These are phyloP conservation scores for Epinephelus fuscoguttatus DNA, from an alignment of 2,113 vertebrate species.

Conservation along the genomic window DNA sequence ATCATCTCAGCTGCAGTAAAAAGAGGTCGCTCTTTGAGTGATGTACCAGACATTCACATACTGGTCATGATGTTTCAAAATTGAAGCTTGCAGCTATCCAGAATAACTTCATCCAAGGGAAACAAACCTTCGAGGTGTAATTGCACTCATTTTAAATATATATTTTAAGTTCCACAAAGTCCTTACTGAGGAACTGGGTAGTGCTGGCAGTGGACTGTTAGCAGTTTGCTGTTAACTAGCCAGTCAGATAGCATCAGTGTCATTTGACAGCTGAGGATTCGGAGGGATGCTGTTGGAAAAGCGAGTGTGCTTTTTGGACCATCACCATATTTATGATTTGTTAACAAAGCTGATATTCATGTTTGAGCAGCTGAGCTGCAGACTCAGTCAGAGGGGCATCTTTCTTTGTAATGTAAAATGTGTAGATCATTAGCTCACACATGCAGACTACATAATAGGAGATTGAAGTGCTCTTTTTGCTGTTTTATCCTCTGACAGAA, in stretches of 20 bases:
- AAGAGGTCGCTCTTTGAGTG: neutral
- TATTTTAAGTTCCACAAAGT: neutral
- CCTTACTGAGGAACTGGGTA: neutral
- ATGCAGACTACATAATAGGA: neutral
- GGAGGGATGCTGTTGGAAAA: constrained; percentile 1
- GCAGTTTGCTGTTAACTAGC: neutral
- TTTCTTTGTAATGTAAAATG: neutral
- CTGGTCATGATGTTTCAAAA: constrained; percentile 1
- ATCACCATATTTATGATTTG: neutral
- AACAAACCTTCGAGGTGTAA: neutral
- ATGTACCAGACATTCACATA: neutral
- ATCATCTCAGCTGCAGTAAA: neutral
- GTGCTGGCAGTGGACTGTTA: neutral
- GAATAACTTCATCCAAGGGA: neutral
- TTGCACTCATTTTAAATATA: neutral
- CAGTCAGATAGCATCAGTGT: neutral
- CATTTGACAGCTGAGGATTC: neutral
- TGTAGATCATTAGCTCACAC: neutral
- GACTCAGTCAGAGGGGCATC: neutral
- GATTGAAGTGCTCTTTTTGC: neutral
- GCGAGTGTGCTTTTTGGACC: neutral
- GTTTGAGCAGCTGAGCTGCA: neutral
- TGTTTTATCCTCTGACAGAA: neutral
- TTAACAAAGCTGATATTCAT: too few species aligned
- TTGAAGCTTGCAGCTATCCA: neutral